Percentiles rank a stretch among this genome's conserved stretches.
Evolutionary conservation across 2,113 vertebrate species (phyloP).

Genomic region (Pterocles orientalis): DNA sequence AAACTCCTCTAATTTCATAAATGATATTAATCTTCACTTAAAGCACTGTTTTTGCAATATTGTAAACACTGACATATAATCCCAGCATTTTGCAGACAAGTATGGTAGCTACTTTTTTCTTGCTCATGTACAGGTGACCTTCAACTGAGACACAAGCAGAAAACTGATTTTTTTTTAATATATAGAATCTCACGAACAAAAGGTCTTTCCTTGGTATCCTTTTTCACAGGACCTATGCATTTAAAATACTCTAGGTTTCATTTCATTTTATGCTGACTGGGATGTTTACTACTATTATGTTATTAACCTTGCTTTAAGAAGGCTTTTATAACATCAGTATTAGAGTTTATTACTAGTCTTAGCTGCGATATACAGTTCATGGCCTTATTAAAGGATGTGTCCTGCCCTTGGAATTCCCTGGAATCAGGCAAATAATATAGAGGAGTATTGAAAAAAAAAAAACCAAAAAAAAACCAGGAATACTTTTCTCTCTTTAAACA

Average conservation of each 20-base stretch:
- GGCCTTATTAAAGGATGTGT: constrained; percentile 57
- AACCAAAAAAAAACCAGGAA: background rate
- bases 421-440: background rate
- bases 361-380: constrained; percentile 53
- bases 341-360: constrained; percentile 48
- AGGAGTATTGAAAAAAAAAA: background rate
- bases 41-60: background rate
- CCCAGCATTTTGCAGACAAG: background rate
- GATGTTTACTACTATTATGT: constrained; percentile 56
- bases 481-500: background rate
- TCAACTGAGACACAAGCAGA: constrained; percentile 37
- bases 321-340: constrained; percentile 53
- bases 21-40: background rate
- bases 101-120: background rate
- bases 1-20: background rate
- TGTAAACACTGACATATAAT: background rate
- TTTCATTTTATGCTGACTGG: constrained; percentile 68
- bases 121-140: constrained; percentile 33
- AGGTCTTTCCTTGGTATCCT: constrained; percentile 27
- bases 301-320: constrained; percentile 62
- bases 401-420: constrained; percentile 46
- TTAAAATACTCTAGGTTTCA: constrained; percentile 36
- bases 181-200: constrained; percentile 19
- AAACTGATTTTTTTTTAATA: constrained; percentile 47
- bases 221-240: constrained; percentile 47